These are phyloP conservation scores for Typhlichthys subterraneus DNA, from an alignment of 2,797 vertebrate genomes.

Conservation along the genomic window DNA sequence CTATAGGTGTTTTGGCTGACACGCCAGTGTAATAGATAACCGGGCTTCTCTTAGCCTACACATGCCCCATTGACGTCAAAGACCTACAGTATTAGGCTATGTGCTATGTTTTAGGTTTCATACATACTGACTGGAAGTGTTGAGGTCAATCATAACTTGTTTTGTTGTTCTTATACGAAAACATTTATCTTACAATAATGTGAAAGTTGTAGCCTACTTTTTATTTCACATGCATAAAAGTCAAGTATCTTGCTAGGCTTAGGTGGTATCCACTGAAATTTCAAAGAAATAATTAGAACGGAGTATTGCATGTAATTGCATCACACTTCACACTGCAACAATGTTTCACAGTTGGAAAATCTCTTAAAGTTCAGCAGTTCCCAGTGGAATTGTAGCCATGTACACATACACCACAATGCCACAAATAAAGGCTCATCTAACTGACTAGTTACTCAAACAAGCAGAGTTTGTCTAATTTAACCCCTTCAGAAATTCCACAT, in stretches of 20 bases:
- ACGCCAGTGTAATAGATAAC: too few species aligned
- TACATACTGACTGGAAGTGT: too few species aligned
- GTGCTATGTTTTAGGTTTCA: too few species aligned
- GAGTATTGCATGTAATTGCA: constrained; percentile 1
- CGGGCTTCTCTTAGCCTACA: too few species aligned
- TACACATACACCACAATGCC: neutral
- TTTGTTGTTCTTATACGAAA: too few species aligned
- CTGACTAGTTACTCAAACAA: constrained; percentile 2
- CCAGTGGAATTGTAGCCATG: neutral
- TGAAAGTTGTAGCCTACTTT: too few species aligned
- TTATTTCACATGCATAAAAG: neutral
- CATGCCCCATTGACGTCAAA: too few species aligned
- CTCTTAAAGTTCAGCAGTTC: neutral
- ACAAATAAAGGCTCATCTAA: neutral
- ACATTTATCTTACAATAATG: too few species aligned
- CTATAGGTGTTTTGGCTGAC: neutral
- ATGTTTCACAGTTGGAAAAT: too few species aligned
- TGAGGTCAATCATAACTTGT: too few species aligned
- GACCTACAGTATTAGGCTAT: too few species aligned
- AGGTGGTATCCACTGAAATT: neutral
- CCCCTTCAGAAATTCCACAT: too few species aligned
- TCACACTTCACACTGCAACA: neutral
- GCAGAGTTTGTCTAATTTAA: neutral
- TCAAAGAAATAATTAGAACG: neutral
- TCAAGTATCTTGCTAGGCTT: neutral